phyloP scores from a whole-genome alignment of 2,888 invertebrate species.

The Thysanoteuthis rhombus region DNA sequence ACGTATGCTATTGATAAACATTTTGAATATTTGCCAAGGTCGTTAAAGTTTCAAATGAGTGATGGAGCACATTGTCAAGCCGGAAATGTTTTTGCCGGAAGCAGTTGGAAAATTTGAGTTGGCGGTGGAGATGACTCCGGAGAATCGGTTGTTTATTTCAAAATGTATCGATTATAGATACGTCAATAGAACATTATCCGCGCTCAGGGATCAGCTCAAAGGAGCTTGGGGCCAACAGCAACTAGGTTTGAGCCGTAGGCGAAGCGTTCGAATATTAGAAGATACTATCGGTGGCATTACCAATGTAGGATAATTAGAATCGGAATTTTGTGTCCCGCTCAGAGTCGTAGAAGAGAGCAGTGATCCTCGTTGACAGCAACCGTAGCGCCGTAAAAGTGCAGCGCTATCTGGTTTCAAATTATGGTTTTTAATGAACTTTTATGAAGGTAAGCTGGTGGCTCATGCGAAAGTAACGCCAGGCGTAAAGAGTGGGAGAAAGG shows the following conservation, averaged over 20 bases:
- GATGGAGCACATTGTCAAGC: background rate
- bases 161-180: background rate
- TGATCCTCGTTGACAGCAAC: too few relatives aligned
- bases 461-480: too few relatives aligned
- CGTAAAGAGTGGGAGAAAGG: too few relatives aligned
- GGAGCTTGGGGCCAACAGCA: background rate
- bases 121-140: background rate
- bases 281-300: background rate
- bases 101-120: background rate
- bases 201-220: background rate
- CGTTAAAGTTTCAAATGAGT: background rate
- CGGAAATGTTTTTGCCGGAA: background rate
- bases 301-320: too few relatives aligned
- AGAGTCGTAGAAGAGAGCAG: too few relatives aligned
- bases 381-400: too few relatives aligned
- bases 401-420: too few relatives aligned
- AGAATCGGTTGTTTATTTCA: background rate
- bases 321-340: too few relatives aligned
- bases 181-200: background rate
- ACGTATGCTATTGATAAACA: background rate
- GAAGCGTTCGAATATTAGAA: background rate
- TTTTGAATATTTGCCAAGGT: background rate
- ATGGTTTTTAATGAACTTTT: too few relatives aligned
- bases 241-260: too few relatives aligned
- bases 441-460: too few relatives aligned